Percentiles rank a stretch among this genome's conserved stretches.
These are phyloP conservation scores for Cottus gobio DNA, from an alignment of 2,113 vertebrate genomes.

Conservation along the genomic window DNA sequence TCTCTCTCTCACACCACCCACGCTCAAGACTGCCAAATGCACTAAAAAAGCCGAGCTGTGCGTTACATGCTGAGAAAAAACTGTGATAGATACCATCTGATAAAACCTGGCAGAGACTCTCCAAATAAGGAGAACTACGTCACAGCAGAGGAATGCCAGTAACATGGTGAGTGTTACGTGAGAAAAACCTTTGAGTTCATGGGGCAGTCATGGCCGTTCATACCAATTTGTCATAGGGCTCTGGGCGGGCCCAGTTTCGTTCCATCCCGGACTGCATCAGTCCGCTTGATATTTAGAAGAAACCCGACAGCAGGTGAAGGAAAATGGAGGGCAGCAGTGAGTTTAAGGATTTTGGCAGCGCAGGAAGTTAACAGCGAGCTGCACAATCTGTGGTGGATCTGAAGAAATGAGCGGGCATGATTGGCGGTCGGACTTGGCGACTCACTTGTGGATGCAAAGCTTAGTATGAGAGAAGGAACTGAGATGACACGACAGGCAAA, in stretches of 20 bases:
- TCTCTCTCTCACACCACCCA: conserved; percentile 55
- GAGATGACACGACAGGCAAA: conserved; percentile 24
- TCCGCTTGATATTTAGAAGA: conserved; percentile 41
- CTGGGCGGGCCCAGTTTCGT: conserved; percentile 46
- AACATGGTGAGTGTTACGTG: conserved; percentile 47
- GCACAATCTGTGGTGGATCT: conserved; percentile 62
- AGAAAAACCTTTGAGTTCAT: conserved; percentile 38
- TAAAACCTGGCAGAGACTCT: conserved; percentile 54
- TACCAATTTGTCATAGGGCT: conserved; percentile 39
- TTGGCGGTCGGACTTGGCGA: conserved; percentile 32
- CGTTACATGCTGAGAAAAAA: conserved; percentile 53
- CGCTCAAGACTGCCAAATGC: conserved; percentile 67
- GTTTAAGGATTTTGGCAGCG: conserved; percentile 57
- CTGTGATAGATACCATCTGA: conserved; percentile 62
- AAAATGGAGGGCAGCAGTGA: conserved; percentile 39
- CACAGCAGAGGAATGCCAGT: conserved; percentile 56
- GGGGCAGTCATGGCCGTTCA: conserved; percentile 32
- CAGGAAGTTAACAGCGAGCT: conserved; percentile 50
- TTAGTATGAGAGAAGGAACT: conserved; percentile 27
- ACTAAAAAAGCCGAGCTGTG: conserved; percentile 60
- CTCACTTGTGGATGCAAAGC: conserved; percentile 14
- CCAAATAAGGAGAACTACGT: conserved; percentile 53
- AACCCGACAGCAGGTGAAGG: conserved; percentile 47
- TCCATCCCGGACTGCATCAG: conserved; percentile 3
- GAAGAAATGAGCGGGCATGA: conserved; percentile 35